Conservation (phyloP, 2,113 vertebrate genomes). For the Gopherus evgoodei region DNA sequence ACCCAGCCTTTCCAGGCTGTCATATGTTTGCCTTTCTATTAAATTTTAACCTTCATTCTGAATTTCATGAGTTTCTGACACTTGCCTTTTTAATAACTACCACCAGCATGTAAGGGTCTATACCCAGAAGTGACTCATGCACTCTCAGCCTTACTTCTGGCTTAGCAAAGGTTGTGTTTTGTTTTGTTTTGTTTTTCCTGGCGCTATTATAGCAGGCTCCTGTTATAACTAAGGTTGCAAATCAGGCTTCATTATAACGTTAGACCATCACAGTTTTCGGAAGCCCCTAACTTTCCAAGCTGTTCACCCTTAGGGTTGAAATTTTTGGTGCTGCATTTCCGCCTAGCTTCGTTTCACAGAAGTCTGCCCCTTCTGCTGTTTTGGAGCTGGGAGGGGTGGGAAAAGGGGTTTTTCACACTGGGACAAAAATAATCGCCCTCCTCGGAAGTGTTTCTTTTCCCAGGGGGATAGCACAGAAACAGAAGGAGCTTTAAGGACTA, state of each 20-base stretch:
- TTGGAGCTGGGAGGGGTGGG: background rate
- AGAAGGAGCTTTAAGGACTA: background rate
- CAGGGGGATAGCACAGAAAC: background rate
- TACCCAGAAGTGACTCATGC: background rate
- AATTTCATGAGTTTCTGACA: slow-evolving; percentile 4
- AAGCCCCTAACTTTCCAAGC: background rate
- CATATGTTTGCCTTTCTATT: background rate
- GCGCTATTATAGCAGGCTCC: background rate
- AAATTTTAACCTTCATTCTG: background rate
- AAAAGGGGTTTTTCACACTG: background rate
- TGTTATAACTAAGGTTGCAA: background rate
- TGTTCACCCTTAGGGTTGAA: slow-evolving; percentile 12
- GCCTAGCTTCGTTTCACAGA: background rate
- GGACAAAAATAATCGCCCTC: background rate
- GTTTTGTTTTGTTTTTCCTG: background rate
- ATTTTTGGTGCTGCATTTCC: background rate
- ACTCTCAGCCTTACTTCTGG: background rate
- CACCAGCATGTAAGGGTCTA: background rate
- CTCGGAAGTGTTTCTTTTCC: background rate
- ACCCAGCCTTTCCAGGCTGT: background rate
- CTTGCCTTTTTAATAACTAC: background rate
- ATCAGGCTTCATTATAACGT: background rate
- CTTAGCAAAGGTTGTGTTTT: background rate
- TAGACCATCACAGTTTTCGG: background rate
- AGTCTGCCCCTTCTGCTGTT: background rate